Evolutionary conservation across 1,140 invertebrate species (phyloP), one percentile per base, ranked within the genome.

Genomic region (Tetraneura akinire): DNA sequence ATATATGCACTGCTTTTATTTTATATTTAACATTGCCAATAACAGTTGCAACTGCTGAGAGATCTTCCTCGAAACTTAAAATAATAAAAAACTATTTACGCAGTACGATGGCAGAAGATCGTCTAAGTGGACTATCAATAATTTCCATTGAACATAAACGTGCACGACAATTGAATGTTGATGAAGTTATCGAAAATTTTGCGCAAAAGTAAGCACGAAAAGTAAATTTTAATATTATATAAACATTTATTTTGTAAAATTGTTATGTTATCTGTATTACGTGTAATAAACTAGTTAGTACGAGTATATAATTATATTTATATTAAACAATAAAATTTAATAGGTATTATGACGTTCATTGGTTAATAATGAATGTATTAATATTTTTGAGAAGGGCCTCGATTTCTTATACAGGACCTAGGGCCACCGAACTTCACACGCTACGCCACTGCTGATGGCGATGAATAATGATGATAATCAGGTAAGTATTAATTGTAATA

Each of bases 141-240:
- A 23, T 62, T 62, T 62, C 26, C 26, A 62, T 62, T 29, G 57
- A 62, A 29, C 26, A 62, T 62, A 62, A 32, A n/a, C 11, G 21
- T 37, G 32, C 32, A 37, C 32, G 29, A 23, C 57, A 14, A 62
- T 23, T 32, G 29, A 32, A 32, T 16, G 11, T n/a, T 1, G 26
- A 62, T 3, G 60, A 62, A 62, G 60, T 64, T 1, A 29, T 64
- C 29, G 26, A 64, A 14, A 32, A 37, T 2, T 29, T 32, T 18
- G 14, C 60, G 1, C 60, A 64, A 64, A 32, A 23, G 14, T 16
- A 64, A 26, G 26, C 26, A 23, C 4, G 4, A 32, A 64, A 64
- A 64, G 14, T 32, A 14, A 64, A 29, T 64, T 64, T 64, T 32
- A 23, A 21, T n/a, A 5, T 60, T n/a, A 5, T 60, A 29, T 60